phyloP scores from a whole-genome alignment of 1,140 invertebrate species.

The Oscheius sp. region DNA sequence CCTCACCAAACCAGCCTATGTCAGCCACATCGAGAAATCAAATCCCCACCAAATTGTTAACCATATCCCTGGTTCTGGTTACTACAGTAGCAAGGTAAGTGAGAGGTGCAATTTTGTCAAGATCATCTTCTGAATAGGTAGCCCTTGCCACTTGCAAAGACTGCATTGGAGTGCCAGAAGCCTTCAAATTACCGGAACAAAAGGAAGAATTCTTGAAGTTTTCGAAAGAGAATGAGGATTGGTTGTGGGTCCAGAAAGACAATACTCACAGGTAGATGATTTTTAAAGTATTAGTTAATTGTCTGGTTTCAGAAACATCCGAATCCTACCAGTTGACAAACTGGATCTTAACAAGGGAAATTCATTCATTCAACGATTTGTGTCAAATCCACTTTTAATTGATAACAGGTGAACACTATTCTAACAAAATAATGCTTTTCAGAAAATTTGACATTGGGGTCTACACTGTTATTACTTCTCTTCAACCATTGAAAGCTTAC shows the following conservation, averaged over 20 bases:
- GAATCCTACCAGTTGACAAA: conserved; percentile 71
- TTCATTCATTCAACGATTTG: conserved; percentile 86
- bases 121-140: conserved; percentile 35
- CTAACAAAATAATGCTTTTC: conserved; percentile 69
- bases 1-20: conserved; percentile 66
- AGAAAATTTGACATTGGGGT: conserved; percentile 92
- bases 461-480: conserved; percentile 85
- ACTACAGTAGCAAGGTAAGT: conserved; percentile 86
- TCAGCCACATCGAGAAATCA: conserved; percentile 29
- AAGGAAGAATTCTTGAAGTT: conserved; percentile 74
- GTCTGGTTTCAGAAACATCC: conserved; percentile 68
- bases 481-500: conserved; percentile 84
- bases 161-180: conserved; percentile 75
- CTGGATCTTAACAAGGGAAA: conserved; percentile 73
- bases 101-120: neutral
- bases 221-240: conserved; percentile 70
- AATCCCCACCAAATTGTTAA: conserved; percentile 69
- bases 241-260: conserved; percentile 84
- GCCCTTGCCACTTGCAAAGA: conserved; percentile 77
- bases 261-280: conserved; percentile 74
- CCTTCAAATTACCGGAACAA: conserved; percentile 81
- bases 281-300: neutral
- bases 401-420: conserved; percentile 61
- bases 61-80: conserved; percentile 90
- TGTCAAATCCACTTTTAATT: conserved; percentile 72